phyloP scores from a whole-genome alignment of 2,797 vertebrate genomes.

The Dermochelys coriacea region DNA sequence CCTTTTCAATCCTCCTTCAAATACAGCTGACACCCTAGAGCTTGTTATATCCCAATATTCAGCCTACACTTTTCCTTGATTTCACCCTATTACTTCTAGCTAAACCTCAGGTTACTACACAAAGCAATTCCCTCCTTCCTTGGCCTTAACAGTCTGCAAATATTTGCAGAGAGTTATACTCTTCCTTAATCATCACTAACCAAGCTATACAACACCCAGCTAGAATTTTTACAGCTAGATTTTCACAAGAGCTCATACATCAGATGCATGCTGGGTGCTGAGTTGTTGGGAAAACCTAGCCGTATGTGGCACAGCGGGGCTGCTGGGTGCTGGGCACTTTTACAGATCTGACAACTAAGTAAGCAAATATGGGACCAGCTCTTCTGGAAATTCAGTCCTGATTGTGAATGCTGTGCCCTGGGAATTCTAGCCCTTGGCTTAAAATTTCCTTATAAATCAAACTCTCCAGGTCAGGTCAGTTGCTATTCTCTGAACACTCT shows the following conservation, averaged over 20 bases:
- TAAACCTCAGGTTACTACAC: not conserved
- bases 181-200: not conserved
- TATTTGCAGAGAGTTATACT: not conserved
- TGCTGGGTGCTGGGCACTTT: not conserved
- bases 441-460: not conserved
- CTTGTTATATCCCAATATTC: not conserved
- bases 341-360: not conserved
- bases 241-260: not conserved
- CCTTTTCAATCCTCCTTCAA: not conserved
- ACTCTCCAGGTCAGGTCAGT: not conserved
- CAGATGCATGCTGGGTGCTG: not conserved
- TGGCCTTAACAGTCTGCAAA: not conserved
- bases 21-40: not conserved
- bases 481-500: not conserved
- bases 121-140: not conserved
- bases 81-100: not conserved
- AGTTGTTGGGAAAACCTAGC: not conserved
- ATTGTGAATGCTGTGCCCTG: not conserved
- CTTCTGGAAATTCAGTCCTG: not conserved
- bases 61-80: not conserved
- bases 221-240: not conserved
- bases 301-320: not conserved
- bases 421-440: not conserved
- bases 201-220: not conserved
- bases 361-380: not conserved